Conservation (phyloP, 1,140 invertebrate genomes). For the Maconellicoccus hirsutus region DNA sequence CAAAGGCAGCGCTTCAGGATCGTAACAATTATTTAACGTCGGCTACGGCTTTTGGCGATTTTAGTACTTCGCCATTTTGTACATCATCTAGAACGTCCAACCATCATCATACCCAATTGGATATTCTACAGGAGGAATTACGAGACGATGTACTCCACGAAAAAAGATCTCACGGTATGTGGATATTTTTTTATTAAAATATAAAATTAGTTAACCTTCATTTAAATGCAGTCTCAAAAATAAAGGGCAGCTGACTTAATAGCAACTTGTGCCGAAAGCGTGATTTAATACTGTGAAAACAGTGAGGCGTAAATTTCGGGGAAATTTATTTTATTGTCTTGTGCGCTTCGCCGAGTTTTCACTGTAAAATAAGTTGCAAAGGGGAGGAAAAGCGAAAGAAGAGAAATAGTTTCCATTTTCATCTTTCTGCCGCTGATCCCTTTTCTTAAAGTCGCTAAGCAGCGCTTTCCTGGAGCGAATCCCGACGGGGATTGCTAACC, state of each 20-base stretch:
- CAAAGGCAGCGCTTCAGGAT: conserved; percentile 63
- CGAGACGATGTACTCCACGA: conserved; percentile 12
- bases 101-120: conserved; percentile 23
- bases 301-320: conserved; percentile 19
- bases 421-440: conserved; percentile 10
- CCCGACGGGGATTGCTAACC: conserved; percentile 14
- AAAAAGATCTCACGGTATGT: conserved; percentile 12
- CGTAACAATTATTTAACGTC: conserved; percentile 31
- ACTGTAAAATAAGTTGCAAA: background rate
- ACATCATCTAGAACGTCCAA: conserved; percentile 17
- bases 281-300: conserved; percentile 17
- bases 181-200: no score
- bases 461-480: conserved; percentile 20
- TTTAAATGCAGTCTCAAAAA: background rate
- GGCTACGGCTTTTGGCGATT: conserved; percentile 34
- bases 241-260: background rate
- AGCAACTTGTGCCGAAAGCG: background rate
- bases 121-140: conserved; percentile 26
- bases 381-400: background rate
- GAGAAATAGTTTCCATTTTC: conserved; percentile 18
- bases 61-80: conserved; percentile 26
- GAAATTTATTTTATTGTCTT: conserved; percentile 22
- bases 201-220: background rate
- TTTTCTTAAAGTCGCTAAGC: conserved; percentile 19
- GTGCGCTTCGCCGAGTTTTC: conserved; percentile 11